Evolutionary conservation across 1,140 invertebrate species (phyloP).

Genomic region (Scaptomyza hsui): DNA sequence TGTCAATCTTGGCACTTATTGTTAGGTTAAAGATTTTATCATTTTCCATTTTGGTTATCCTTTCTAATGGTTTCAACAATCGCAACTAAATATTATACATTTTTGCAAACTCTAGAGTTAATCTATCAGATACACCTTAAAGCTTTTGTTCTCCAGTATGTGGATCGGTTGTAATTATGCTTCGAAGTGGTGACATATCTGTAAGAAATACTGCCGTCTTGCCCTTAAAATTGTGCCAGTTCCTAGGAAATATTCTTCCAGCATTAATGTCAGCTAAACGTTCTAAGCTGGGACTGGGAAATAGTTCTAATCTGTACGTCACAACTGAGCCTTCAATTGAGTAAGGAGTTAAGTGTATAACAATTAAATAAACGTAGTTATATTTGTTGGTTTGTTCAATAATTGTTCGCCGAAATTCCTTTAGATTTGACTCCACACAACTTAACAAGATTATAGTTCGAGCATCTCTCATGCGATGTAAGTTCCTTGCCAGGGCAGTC

Average conservation of each 20-base stretch:
- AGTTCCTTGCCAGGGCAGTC: background rate
- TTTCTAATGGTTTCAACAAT: background rate
- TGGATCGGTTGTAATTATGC: background rate
- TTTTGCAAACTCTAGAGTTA: background rate
- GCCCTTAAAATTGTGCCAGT: constrained; percentile 4
- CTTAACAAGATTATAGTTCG: constrained; percentile 14
- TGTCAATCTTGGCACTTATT: background rate
- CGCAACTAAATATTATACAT: constrained; percentile 8
- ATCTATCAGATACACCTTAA: background rate
- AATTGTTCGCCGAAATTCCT: background rate
- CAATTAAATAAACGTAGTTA: constrained; percentile 12
- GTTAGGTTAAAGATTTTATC: background rate
- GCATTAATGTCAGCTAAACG: background rate
- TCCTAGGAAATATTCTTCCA: background rate
- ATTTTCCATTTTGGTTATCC: background rate
- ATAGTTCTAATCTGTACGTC: constrained; percentile 13
- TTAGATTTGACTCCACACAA: background rate
- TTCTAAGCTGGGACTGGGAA: constrained; percentile 7
- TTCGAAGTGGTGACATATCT: background rate
- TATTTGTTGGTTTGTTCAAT: background rate
- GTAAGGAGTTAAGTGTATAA: background rate
- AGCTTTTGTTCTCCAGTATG: constrained; percentile 3
- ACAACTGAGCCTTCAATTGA: background rate
- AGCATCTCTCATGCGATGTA: constrained; percentile 7
- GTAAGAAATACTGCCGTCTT: constrained; percentile 8